These are phyloP conservation scores for Lochmaea crataegi DNA, from an alignment of 2,888 invertebrate species.

Conservation along the genomic window DNA sequence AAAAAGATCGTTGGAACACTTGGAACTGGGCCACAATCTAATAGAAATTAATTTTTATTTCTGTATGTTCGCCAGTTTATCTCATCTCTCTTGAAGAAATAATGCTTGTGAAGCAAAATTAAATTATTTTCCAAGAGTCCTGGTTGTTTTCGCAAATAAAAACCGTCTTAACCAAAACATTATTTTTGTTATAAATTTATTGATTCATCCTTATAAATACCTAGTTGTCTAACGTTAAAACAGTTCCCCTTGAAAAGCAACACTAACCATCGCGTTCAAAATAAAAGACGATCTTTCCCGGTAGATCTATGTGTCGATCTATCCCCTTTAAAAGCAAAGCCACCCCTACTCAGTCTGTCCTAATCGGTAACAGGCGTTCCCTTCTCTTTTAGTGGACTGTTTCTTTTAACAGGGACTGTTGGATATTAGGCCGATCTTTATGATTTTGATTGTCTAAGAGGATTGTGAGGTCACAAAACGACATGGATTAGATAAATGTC, in stretches of 20 bases:
- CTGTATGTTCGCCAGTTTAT: too few relatives aligned
- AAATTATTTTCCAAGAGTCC: too few relatives aligned
- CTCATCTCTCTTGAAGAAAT: too few relatives aligned
- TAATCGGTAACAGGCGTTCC: slow-evolving; percentile 61
- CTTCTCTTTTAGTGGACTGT: slow-evolving; percentile 53
- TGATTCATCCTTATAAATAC: slow-evolving; percentile 5
- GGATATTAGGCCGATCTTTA: slow-evolving; percentile 36
- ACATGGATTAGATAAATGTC: background rate
- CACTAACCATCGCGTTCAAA: slow-evolving; percentile 12
- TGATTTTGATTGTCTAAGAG: slow-evolving; percentile 4
- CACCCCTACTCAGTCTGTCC: slow-evolving; percentile 58
- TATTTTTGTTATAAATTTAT: background rate
- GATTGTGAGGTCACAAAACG: background rate
- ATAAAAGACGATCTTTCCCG: slow-evolving; percentile 36
- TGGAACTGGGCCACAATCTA: too few relatives aligned
- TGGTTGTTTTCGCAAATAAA: too few relatives aligned
- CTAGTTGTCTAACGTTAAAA: slow-evolving; percentile 3
- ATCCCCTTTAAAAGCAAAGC: slow-evolving; percentile 58
- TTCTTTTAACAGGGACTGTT: slow-evolving; percentile 15
- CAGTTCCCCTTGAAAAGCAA: slow-evolving; percentile 31
- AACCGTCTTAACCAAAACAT: background rate
- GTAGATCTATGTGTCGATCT: slow-evolving; percentile 48
- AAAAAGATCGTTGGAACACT: too few relatives aligned
- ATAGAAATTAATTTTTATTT: too few relatives aligned
- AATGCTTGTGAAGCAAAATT: too few relatives aligned